phyloP scores from a whole-genome alignment of 2,113 vertebrate species.

The Thunnus maccoyii region DNA sequence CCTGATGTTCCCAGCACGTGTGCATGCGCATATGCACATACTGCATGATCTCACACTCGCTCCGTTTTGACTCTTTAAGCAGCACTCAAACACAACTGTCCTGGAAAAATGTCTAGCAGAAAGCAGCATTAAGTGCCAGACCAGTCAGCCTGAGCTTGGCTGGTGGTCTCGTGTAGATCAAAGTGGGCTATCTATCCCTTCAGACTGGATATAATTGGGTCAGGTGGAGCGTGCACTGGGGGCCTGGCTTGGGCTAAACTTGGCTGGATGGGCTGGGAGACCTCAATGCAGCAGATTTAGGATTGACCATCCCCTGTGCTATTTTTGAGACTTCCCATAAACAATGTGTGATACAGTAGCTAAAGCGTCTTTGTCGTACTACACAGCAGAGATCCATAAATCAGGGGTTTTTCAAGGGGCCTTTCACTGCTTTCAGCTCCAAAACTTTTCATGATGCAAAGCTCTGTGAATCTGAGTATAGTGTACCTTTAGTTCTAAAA shows the following conservation, averaged over 20 bases:
- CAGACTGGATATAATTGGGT: constrained; percentile 80
- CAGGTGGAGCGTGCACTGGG: constrained; percentile 67
- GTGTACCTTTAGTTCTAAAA: neutral
- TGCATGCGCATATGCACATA: neutral
- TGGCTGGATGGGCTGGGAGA: constrained; percentile 65
- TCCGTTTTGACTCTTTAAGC: neutral
- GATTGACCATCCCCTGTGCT: constrained; percentile 45
- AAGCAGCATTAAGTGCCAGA: constrained; percentile 28
- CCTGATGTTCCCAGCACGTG: constrained; percentile 25
- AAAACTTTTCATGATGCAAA: neutral
- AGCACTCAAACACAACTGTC: constrained; percentile 36
- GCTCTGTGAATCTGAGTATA: neutral
- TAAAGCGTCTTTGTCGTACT: neutral
- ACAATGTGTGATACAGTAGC: constrained; percentile 25
- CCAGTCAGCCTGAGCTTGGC: constrained; percentile 41
- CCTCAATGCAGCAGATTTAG: constrained; percentile 68
- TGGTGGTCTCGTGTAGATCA: constrained; percentile 59
- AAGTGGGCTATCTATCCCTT: constrained; percentile 75
- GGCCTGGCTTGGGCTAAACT: constrained; percentile 70
- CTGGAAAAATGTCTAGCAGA: constrained; percentile 42
- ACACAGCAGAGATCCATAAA: constrained; percentile 22
- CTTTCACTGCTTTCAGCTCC: neutral
- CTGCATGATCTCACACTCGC: neutral
- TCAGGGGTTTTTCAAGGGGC: neutral
- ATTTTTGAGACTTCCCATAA: constrained; percentile 36